Percentiles rank a stretch among this genome's conserved stretches.
These are phyloP conservation scores for Neodontobutis hainanensis DNA, from an alignment of 2,113 vertebrate species.

Conservation along the genomic window DNA sequence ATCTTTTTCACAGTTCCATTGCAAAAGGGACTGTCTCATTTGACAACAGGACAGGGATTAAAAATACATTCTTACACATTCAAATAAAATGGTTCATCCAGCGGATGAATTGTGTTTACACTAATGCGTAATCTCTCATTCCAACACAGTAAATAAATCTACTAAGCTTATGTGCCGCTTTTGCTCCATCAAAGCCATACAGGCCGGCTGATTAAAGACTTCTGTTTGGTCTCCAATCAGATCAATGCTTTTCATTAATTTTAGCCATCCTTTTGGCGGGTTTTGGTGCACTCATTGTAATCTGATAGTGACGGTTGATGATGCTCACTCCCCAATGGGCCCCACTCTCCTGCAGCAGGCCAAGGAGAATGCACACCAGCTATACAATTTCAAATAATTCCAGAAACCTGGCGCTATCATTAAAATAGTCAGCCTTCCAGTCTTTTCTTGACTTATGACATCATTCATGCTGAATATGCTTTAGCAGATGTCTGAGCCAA, in stretches of 20 bases:
- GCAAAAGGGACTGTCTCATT: background rate
- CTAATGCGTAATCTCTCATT: too few species aligned
- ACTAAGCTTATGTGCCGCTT: too few species aligned
- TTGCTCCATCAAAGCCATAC: too few species aligned
- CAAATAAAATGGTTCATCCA: too few species aligned
- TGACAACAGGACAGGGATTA: background rate
- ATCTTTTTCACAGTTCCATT: background rate
- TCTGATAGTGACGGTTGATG: slow-evolving; percentile 86
- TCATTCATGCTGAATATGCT: slow-evolving; percentile 84
- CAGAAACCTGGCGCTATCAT: slow-evolving; percentile 88
- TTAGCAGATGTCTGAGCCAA: slow-evolving; percentile 72
- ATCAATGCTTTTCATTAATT: slow-evolving; percentile 86
- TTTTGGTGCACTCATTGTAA: slow-evolving; percentile 89
- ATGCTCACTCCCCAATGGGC: slow-evolving; percentile 89
- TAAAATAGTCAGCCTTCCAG: slow-evolving; percentile 88
- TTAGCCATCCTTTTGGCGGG: slow-evolving; percentile 89
- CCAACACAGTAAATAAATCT: too few species aligned
- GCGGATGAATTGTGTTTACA: too few species aligned
- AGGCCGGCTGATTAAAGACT: background rate
- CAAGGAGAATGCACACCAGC: slow-evolving; percentile 86
- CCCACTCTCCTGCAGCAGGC: slow-evolving; percentile 70
- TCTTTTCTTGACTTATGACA: slow-evolving; percentile 83
- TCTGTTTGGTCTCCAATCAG: slow-evolving; percentile 71
- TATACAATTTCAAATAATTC: slow-evolving; percentile 95
- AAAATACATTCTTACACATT: too few species aligned